Percentiles rank a stretch among this genome's conserved stretches.
phyloP scores from a whole-genome alignment of 2,113 vertebrate species.

The Phylloscopus trochiloides region DNA sequence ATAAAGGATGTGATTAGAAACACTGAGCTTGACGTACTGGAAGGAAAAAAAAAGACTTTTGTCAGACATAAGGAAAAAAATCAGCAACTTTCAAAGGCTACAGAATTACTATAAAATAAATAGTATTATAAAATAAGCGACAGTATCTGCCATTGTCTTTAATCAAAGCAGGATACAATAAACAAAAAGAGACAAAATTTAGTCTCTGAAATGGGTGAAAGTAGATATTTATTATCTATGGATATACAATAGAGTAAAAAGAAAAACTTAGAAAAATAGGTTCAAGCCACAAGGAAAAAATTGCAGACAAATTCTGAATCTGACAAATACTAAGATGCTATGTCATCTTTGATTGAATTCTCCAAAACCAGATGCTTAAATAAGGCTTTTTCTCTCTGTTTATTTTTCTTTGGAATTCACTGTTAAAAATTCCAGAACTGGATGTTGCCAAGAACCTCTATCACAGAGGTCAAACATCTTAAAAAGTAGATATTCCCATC shows the following conservation, averaged over 20 bases:
- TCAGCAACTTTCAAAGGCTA: not conserved
- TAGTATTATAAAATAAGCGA: not conserved
- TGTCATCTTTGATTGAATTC: not conserved
- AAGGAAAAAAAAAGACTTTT: not conserved
- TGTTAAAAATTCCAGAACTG: conserved; percentile 2
- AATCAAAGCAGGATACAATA: not conserved
- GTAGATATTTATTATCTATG: not conserved
- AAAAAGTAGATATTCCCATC: not conserved
- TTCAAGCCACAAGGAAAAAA: not conserved
- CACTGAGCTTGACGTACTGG: not conserved
- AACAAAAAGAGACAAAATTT: not conserved
- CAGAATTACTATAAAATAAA: not conserved
- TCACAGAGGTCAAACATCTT: not conserved
- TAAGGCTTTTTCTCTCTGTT: not conserved
- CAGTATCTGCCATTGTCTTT: not conserved
- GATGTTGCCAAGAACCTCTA: not conserved
- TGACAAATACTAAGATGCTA: not conserved
- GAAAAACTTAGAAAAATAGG: not conserved
- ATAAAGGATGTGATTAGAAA: not conserved
- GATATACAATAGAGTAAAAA: not conserved
- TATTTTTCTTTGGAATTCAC: not conserved
- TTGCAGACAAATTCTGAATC: not conserved
- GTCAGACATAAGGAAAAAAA: not conserved
- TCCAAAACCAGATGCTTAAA: not conserved
- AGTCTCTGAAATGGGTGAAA: not conserved